These are phyloP conservation scores for Heterocephalus glaber DNA, from an alignment of 2,113 vertebrate genomes.

Conservation along the genomic window DNA sequence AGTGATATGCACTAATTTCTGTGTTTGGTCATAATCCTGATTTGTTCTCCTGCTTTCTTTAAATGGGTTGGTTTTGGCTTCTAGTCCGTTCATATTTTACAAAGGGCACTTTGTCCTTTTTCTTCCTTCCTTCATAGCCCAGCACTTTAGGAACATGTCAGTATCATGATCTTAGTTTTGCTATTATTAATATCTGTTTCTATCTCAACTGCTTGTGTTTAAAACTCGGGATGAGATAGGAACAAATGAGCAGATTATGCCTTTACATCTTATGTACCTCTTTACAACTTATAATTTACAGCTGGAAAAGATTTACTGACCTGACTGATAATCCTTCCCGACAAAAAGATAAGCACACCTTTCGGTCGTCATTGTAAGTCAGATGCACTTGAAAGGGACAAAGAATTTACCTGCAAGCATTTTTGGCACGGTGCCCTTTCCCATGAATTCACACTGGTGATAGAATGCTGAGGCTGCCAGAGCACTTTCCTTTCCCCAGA, in stretches of 20 bases:
- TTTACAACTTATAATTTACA: conserved; percentile 84
- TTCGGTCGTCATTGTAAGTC: conserved; percentile 81
- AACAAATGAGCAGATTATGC: conserved; percentile 76
- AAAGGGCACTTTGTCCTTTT: neutral
- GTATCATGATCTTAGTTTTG: neutral
- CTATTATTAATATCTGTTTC: neutral
- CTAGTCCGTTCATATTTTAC: neutral
- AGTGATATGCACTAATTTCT: neutral
- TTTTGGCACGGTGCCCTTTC: conserved; percentile 83
- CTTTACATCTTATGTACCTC: conserved; percentile 76
- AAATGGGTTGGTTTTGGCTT: neutral
- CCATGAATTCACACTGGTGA: conserved; percentile 81
- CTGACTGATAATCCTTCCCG: conserved; percentile 85
- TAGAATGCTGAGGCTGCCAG: conserved; percentile 80
- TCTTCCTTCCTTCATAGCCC: neutral
- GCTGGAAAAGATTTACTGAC: conserved; percentile 79
- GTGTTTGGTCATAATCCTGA: neutral
- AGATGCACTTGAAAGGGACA: conserved; percentile 82
- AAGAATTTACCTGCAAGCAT: conserved; percentile 86
- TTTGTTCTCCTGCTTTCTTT: neutral
- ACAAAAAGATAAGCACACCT: conserved; percentile 83
- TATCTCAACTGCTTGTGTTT: neutral
- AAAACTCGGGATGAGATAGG: conserved; percentile 75
- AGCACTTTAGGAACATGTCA: neutral
- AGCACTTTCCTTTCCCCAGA: conserved; percentile 67